Conservation (phyloP, 1,140 invertebrate species). For the Pseudachorutes palmiensis region DNA sequence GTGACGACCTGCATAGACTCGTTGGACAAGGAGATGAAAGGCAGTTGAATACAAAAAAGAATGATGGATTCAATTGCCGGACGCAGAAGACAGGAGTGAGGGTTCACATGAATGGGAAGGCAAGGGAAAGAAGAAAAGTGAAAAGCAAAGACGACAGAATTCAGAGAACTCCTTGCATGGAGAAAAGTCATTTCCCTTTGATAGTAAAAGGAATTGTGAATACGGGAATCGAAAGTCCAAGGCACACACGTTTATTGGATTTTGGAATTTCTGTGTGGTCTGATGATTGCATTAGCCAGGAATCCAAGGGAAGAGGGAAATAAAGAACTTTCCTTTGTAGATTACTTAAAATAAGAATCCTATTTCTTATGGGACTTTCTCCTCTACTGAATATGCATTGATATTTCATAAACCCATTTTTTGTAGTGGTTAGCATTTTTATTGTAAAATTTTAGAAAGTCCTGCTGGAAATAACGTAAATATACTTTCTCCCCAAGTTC, state of each 20-base stretch:
- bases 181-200: conserved; percentile 30
- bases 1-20: background rate
- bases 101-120: conserved; percentile 7
- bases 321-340: background rate
- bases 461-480: background rate
- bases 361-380: background rate
- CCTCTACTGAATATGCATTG: conserved; percentile 10
- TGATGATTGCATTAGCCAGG: conserved; percentile 1
- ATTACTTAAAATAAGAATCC: background rate
- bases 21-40: background rate
- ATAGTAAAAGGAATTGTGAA: conserved; percentile 13
- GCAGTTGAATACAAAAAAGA: background rate
- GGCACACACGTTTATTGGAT: conserved; percentile 25
- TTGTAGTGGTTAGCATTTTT: background rate
- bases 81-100: background rate
- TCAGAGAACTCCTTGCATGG: conserved; percentile 8
- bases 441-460: too few relatives aligned
- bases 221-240: conserved; percentile 2
- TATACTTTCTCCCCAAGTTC: too few relatives aligned
- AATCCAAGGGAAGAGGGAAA: background rate
- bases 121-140: background rate
- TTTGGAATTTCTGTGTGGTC: conserved; percentile 24
- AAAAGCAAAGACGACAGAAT: conserved; percentile 2
- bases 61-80: conserved; percentile 3
- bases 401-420: background rate